phyloP scores from a whole-genome alignment of 2,113 vertebrate species.

The Phaethornis superciliosus region DNA sequence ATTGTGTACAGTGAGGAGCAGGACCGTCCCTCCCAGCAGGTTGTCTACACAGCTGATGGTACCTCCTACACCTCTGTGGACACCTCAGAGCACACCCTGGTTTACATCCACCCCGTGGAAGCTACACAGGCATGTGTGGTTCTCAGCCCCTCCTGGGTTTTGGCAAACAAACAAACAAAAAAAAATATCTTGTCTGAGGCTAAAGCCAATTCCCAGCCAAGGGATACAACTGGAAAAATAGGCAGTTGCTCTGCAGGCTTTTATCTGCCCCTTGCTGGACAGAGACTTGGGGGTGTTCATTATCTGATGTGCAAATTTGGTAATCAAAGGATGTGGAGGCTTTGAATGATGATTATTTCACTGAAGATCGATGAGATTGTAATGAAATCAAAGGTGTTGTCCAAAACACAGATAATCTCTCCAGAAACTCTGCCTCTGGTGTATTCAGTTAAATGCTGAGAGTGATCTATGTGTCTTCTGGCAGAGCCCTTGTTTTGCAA shows the following conservation, averaged over 20 bases:
- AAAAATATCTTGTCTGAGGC: not conserved
- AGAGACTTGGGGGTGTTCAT: not conserved
- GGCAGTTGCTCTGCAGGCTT: not conserved
- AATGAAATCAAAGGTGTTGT: not conserved
- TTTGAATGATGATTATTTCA: not conserved
- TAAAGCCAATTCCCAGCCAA: not conserved
- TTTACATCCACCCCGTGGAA: conserved; percentile 97
- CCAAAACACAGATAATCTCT: not conserved
- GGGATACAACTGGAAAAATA: not conserved
- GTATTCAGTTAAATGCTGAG: not conserved
- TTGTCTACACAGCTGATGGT: conserved; percentile 93
- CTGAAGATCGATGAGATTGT: not conserved
- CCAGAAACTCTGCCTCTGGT: not conserved
- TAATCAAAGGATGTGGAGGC: not conserved
- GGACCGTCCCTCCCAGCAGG: conserved; percentile 87
- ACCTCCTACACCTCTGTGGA: conserved; percentile 95
- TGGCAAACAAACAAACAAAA: not conserved
- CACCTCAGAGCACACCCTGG: conserved; percentile 92
- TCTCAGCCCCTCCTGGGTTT: not conserved
- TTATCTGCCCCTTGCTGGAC: not conserved
- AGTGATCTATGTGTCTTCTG: not conserved
- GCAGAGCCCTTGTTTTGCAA: not conserved
- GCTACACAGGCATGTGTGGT: conserved; percentile 86
- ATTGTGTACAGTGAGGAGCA: conserved; percentile 95
- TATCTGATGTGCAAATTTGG: conserved; percentile 30